These are phyloP conservation scores for Eulacestoma nigropectus DNA, from an alignment of 2,113 vertebrate species.

Conservation along the genomic window DNA sequence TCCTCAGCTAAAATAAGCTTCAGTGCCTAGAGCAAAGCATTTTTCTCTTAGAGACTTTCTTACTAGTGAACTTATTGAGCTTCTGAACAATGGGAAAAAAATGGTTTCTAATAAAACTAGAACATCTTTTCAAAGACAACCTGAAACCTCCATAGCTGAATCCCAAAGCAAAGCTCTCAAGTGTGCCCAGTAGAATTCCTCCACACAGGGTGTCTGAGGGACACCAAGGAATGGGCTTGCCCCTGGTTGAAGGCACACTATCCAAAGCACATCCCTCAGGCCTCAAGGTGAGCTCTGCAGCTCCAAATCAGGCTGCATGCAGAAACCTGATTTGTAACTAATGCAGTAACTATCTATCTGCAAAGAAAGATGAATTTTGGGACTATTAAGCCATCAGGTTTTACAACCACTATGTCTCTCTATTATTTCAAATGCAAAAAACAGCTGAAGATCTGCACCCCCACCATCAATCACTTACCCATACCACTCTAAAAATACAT, in stretches of 20 bases:
- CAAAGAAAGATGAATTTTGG: not conserved
- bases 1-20: slow-evolving; percentile 23
- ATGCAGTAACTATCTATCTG: not conserved
- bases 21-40: not conserved
- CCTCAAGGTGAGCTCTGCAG: not conserved
- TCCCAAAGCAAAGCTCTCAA: not conserved
- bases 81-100: not conserved
- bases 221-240: not conserved
- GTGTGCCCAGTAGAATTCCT: not conserved
- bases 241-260: not conserved
- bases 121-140: not conserved
- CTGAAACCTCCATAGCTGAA: not conserved
- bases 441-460: not conserved
- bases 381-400: not conserved
- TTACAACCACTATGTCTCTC: not conserved
- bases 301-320: not conserved
- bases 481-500: not conserved
- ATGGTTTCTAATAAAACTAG: not conserved
- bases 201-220: accelerated
- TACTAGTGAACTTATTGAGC: not conserved
- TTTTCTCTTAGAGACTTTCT: not conserved
- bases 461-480: not conserved
- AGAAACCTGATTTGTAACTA: not conserved
- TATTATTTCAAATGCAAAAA: not conserved
- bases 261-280: accelerated